Evolutionary conservation across 1,140 invertebrate genomes (phyloP).

Genomic region (Notospermus geniculatus): DNA sequence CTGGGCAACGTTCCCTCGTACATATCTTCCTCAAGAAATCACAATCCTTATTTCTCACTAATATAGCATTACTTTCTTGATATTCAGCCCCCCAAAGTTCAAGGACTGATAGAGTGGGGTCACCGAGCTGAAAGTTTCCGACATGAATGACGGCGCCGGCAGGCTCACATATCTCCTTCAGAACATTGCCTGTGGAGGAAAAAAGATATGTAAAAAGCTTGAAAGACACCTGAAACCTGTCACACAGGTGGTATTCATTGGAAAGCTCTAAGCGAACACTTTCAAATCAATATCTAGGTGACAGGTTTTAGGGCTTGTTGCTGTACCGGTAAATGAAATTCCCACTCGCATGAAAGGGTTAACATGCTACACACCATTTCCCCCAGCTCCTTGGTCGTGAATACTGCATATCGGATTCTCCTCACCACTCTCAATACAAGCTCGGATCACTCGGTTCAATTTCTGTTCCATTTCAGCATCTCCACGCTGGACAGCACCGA

Average conservation of each 20-base stretch:
- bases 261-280: neutral
- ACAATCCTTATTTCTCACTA: conserved; percentile 67
- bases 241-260: no score
- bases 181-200: conserved; percentile 76
- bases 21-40: conserved; percentile 72
- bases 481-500: conserved; percentile 93
- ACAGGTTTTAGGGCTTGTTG: no score
- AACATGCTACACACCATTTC: conserved; percentile 73
- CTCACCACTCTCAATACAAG: conserved; percentile 78
- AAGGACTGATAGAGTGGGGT: conserved; percentile 87
- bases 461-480: conserved; percentile 99
- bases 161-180: conserved; percentile 95
- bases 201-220: conserved; percentile 6
- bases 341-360: neutral
- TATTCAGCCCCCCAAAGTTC: conserved; percentile 98
- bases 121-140: conserved; percentile 81
- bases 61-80: conserved; percentile 91
- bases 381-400: conserved; percentile 95
- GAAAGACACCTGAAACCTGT: no score
- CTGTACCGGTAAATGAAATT: neutral
- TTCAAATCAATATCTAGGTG: neutral
- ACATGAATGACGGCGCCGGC: conserved; percentile 87
- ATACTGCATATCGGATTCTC: conserved; percentile 91
- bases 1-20: conserved; percentile 83
- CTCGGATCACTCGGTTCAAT: conserved; percentile 87